Percentiles rank a stretch among this genome's conserved stretches.
phyloP scores from a whole-genome alignment of 2,888 invertebrate genomes.

The Strigamia crassipes region DNA sequence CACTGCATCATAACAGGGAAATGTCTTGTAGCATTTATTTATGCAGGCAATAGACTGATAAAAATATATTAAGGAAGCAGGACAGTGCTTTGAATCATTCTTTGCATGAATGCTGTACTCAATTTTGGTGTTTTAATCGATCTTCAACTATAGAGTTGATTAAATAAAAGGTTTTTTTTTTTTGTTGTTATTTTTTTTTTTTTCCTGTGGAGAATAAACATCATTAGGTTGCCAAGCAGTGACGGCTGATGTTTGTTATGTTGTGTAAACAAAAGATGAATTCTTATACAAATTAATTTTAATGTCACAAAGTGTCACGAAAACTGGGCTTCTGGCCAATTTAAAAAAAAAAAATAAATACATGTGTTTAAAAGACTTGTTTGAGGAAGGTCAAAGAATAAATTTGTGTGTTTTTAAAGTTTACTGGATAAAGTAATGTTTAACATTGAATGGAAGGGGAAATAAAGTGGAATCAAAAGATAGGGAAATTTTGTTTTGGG shows the following conservation, averaged over 20 bases:
- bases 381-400: slow-evolving; percentile 2
- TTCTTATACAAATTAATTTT: slow-evolving; percentile 13
- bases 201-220: not conserved
- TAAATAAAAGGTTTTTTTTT: not conserved
- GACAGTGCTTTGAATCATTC: not conserved
- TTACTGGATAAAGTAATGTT: not conserved
- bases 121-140: slow-evolving; percentile 37
- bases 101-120: not conserved
- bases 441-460: not conserved
- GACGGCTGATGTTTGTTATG: not conserved
- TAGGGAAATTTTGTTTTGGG: not conserved
- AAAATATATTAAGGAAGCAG: not conserved
- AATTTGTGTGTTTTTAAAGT: not conserved
- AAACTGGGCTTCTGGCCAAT: slow-evolving; percentile 15
- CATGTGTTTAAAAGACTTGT: not conserved
- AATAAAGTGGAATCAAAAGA: not conserved
- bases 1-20: not conserved
- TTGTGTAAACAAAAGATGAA: slow-evolving; percentile 26
- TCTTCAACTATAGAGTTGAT: not conserved
- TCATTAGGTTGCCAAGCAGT: slow-evolving; percentile 31
- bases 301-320: slow-evolving; percentile 25
- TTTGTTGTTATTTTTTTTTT: not conserved
- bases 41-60: not conserved
- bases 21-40: not conserved
- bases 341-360: not conserved